Evolutionary conservation across 2,113 vertebrate genomes (phyloP).

Genomic region (Cyprinodon brontotheroides): DNA sequence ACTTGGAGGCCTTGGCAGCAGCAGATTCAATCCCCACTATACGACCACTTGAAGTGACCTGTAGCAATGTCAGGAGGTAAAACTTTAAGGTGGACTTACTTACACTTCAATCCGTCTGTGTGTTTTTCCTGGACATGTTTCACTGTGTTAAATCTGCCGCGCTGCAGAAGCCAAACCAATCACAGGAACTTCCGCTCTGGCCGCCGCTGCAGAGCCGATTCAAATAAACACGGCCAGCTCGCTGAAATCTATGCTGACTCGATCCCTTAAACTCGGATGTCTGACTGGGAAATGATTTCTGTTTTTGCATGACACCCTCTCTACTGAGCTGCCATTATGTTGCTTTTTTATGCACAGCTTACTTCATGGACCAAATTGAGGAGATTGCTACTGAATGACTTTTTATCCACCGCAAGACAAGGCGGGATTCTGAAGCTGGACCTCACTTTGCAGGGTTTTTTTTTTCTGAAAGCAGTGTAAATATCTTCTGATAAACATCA

Average conservation of each 20-base stretch:
- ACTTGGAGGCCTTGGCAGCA: constrained; percentile 34
- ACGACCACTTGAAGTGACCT: constrained; percentile 41
- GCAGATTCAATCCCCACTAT: constrained; percentile 36
- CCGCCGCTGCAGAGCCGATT: constrained; percentile 34
- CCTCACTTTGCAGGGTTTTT: constrained; percentile 37
- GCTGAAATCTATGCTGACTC: constrained; percentile 65
- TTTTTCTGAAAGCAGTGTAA: constrained; percentile 53
- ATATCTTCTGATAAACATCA: constrained; percentile 49
- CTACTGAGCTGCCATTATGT: constrained; percentile 57
- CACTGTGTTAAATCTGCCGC: constrained; percentile 50
- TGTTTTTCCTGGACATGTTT: background rate
- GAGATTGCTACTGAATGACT: constrained; percentile 48
- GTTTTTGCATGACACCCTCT: constrained; percentile 73
- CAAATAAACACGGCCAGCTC: constrained; percentile 40
- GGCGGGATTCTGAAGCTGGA: constrained; percentile 16
- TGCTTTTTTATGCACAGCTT: constrained; percentile 68
- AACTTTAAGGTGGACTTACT: constrained; percentile 34
- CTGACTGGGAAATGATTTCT: constrained; percentile 51
- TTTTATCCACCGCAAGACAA: constrained; percentile 41
- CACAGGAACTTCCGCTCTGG: constrained; percentile 59
- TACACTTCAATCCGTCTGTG: constrained; percentile 14
- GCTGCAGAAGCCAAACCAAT: constrained; percentile 63
- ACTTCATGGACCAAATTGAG: constrained; percentile 35
- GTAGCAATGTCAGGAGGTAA: constrained; percentile 68
- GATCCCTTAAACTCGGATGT: constrained; percentile 58